Evolutionary conservation across 1,140 invertebrate genomes (phyloP), one percentile per base, ranked within the genome.

Genomic region (Sitobion miscanthi): DNA sequence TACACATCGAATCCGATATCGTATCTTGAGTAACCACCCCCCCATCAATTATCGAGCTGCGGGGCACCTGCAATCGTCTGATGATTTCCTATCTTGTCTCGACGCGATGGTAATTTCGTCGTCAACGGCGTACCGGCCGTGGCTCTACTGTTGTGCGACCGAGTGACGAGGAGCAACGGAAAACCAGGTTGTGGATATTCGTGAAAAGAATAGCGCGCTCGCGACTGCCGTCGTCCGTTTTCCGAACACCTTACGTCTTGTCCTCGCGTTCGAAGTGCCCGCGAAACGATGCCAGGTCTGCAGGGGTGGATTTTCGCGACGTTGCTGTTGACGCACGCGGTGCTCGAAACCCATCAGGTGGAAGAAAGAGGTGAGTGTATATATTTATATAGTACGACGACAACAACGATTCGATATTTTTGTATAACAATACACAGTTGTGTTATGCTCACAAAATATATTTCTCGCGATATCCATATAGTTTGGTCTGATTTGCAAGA

Each of bases 321-420:
- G 35, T 45, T 86, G 82, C 14, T 85, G 91, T 21, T 93, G 82
- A 83, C 91, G 23, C 85, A n/a, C 91, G 47, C 77, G 2, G 82
- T 54, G 21, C 49, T 42, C 38, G 91, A 85, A 30, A 86, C 91
- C 9, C 91, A 93, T 20, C 91, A 93, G 49, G 91, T 93, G 91
- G 91, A 93, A 57, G 91, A 93, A 86, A 20, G 91, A 93, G 91
- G 91, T 93, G 49, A 93, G 91, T 85, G 35, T 42, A 42, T 42
- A 42, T 35, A 35, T 35, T 49, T 17, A 30, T 62, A 42, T 2
- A 42, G 42, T 42, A 86, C 42, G 83, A 86, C 9, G 3, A 45
- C 42, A 47, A 30, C 23, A 11, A 5, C 30, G 77, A 82, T 91
- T 77, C 47, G 57, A 91, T 69, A 17, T n/a, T 85, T 85, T 42